Percentiles rank a stretch among this genome's conserved stretches.
Conservation (phyloP, 2,113 vertebrate species). For the Crotalus helleri region DNA sequence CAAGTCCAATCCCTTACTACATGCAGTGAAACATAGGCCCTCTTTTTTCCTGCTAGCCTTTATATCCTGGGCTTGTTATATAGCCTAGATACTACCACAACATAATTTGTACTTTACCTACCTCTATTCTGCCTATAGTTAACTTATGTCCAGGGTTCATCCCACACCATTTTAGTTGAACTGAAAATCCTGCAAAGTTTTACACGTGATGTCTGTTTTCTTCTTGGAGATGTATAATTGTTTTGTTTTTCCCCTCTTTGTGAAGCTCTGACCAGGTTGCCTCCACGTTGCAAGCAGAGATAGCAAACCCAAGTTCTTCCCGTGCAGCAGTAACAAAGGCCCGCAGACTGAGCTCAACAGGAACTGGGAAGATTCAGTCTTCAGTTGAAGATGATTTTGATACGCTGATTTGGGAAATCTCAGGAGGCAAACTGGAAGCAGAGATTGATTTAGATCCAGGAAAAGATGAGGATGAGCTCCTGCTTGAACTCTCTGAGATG, state of each 20-base stretch:
- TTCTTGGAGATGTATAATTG: rapidly evolving
- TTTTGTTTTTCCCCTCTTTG: not conserved
- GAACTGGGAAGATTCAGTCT: slow-evolving; percentile 57
- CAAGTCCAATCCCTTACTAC: not conserved
- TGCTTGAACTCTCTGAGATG: slow-evolving; percentile 94
- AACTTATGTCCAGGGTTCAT: not conserved
- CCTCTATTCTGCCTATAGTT: not conserved
- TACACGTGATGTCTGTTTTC: not conserved
- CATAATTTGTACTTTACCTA: slow-evolving; percentile 1
- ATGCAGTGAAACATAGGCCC: not conserved
- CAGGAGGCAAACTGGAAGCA: slow-evolving; percentile 83
- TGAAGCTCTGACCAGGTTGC: slow-evolving; percentile 51
- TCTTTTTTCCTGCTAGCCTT: not conserved
- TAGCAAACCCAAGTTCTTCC: slow-evolving; percentile 50
- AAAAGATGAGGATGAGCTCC: slow-evolving; percentile 89
- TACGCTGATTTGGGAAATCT: slow-evolving; percentile 90
- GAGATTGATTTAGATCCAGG: slow-evolving; percentile 84
- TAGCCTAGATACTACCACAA: not conserved
- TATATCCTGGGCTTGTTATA: not conserved
- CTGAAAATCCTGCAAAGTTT: not conserved
- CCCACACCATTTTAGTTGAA: not conserved
- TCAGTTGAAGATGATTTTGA: slow-evolving; percentile 88
- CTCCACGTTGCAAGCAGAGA: not conserved
- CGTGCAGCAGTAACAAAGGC: slow-evolving; percentile 47
- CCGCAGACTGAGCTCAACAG: slow-evolving; percentile 69